These are phyloP conservation scores for Pachymerium ferrugineum DNA, from an alignment of 2,888 invertebrate species.

Conservation along the genomic window DNA sequence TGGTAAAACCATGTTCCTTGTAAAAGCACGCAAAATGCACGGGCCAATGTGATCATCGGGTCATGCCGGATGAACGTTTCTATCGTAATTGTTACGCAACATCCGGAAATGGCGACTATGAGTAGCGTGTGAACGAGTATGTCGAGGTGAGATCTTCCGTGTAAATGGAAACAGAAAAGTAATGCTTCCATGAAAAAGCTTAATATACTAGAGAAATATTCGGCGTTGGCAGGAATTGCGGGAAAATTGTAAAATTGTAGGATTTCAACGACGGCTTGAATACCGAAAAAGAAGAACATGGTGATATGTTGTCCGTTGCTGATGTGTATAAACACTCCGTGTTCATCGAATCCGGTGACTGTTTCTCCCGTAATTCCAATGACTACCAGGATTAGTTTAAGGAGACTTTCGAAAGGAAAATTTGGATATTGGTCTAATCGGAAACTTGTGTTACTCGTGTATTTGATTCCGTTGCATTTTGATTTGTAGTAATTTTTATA, in stretches of 20 bases:
- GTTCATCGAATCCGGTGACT: constrained; percentile 45
- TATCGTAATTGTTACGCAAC: constrained; percentile 43
- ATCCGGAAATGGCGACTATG: constrained; percentile 46
- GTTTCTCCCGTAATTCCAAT: constrained; percentile 46
- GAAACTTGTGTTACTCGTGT: not conserved
- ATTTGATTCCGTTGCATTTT: not conserved
- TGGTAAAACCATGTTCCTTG: constrained; percentile 55
- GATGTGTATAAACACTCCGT: constrained; percentile 44
- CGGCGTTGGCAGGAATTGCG: constrained; percentile 46
- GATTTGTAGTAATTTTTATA: not conserved
- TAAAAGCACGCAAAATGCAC: constrained; percentile 48
- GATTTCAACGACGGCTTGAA: constrained; percentile 49
- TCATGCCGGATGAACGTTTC: constrained; percentile 47
- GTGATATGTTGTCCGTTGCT: constrained; percentile 53
- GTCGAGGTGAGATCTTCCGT: constrained; percentile 48
- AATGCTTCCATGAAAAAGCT: constrained; percentile 50
- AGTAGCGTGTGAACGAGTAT: constrained; percentile 49
- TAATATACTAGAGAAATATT: constrained; percentile 47
- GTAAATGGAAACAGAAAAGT: constrained; percentile 51
- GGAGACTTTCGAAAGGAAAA: not conserved
- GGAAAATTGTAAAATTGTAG: constrained; percentile 43
- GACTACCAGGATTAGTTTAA: constrained; percentile 1
- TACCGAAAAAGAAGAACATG: constrained; percentile 53
- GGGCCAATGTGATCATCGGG: constrained; percentile 45
- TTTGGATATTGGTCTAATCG: not conserved